A percentile compares a stretch with the other conserved stretches of the same genome.
phyloP scores from a whole-genome alignment of 2,113 vertebrate genomes.

The Vidua chalybeata region DNA sequence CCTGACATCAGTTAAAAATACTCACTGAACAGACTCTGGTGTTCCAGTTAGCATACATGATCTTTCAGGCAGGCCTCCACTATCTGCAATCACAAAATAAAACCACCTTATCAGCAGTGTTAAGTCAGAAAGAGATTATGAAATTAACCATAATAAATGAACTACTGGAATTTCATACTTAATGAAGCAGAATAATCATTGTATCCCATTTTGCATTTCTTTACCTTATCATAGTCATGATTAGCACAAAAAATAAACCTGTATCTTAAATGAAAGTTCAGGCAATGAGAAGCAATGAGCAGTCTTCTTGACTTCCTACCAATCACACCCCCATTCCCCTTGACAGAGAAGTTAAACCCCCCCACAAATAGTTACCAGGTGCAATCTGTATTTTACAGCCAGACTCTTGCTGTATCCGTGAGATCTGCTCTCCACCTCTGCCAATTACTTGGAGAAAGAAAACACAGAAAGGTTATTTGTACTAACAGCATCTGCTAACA shows the following conservation, averaged over 20 bases:
- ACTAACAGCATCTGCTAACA: not conserved
- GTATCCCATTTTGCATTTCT: not conserved
- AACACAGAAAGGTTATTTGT: not conserved
- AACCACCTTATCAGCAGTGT: not conserved
- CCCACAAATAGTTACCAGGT: conserved; percentile 79
- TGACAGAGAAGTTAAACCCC: not conserved
- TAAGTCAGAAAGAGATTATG: not conserved
- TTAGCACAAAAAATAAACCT: not conserved
- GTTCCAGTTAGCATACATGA: conserved; percentile 94
- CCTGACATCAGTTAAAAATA: not conserved
- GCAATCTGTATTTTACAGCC: conserved; percentile 99
- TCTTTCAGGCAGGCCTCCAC: conserved; percentile 94
- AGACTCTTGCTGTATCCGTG: conserved; percentile 95
- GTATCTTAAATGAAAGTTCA: not conserved
- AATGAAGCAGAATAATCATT: not conserved
- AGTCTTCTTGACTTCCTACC: not conserved
- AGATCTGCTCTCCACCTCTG: conserved; percentile 98
- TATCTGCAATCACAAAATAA: conserved; percentile 77
- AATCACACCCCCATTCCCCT: rapidly evolving
- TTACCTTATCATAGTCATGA: rapidly evolving
- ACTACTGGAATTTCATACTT: not conserved
- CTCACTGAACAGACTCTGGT: conserved; percentile 94
- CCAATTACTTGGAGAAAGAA: conserved; percentile 87
- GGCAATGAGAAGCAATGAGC: not conserved
- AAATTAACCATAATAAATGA: not conserved